Conservation (phyloP, 2,888 invertebrate species). For the Sesia bembeciformis region DNA sequence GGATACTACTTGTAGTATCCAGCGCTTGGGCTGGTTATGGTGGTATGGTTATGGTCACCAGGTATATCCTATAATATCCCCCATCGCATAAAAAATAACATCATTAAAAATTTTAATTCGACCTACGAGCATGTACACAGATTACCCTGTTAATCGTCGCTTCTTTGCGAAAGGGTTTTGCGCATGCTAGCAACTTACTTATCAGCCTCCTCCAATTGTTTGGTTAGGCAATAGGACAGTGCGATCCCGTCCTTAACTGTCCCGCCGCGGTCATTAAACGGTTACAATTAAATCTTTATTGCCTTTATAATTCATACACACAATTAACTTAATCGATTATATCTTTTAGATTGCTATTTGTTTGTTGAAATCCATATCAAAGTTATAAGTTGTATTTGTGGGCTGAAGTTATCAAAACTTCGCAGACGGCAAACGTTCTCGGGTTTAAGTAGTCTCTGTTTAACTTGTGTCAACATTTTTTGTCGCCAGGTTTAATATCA, state of each 20-base stretch:
- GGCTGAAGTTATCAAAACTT: neutral
- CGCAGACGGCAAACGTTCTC: neutral
- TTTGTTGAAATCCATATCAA: neutral
- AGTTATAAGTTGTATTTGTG: neutral
- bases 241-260: constrained; percentile 19
- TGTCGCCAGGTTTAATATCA: too few species aligned
- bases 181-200: constrained; percentile 48
- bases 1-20: too few species aligned
- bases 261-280: constrained; percentile 26
- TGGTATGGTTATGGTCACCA: too few species aligned
- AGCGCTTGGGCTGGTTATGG: too few species aligned
- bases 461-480: neutral
- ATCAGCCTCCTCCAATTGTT: constrained; percentile 58
- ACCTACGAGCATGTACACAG: neutral
- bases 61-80: too few species aligned
- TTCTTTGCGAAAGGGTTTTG: constrained; percentile 18
- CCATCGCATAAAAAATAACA: too few species aligned
- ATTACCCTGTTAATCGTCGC: neutral
- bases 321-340: constrained; percentile 43
- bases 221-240: constrained; percentile 57
- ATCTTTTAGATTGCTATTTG: neutral
- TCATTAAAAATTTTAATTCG: too few species aligned
- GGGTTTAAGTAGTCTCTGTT: neutral
- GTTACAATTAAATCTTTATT: constrained; percentile 45
- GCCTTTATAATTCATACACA: constrained; percentile 49